Conservation (phyloP, 2,113 vertebrate species). For the Panurus biarmicus region DNA sequence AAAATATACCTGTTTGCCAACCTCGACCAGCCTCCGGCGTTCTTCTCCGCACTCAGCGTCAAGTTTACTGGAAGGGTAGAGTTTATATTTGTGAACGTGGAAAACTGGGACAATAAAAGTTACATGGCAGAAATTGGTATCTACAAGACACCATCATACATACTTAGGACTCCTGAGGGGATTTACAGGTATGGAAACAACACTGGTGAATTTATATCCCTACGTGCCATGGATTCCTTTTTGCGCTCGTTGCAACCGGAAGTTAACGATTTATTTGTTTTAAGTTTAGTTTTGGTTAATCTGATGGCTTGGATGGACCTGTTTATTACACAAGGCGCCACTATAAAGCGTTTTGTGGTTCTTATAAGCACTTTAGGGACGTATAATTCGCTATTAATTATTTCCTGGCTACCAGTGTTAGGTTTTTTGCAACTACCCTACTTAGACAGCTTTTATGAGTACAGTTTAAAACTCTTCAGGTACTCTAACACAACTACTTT, state of each 20-base stretch:
- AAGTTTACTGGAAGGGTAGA: conserved; percentile 97
- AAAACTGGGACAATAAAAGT: conserved; percentile 85
- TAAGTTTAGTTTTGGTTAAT: conserved; percentile 94
- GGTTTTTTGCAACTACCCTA: conserved; percentile 93
- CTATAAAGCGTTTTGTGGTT: conserved; percentile 95
- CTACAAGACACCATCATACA: conserved; percentile 83
- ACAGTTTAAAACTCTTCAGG: conserved; percentile 90
- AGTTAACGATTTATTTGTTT: conserved; percentile 94
- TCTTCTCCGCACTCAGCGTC: conserved; percentile 94
- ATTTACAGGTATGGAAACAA: conserved; percentile 93
- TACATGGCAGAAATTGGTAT: conserved; percentile 85
- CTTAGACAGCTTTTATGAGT: conserved; percentile 89
- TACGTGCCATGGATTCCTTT: conserved; percentile 93
- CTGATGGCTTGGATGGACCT: conserved; percentile 99
- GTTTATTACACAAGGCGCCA: conserved; percentile 96
- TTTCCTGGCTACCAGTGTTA: conserved; percentile 96
- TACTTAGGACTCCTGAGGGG: conserved; percentile 94
- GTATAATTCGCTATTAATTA: conserved; percentile 93
- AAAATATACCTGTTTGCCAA: conserved; percentile 94
- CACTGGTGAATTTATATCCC: conserved; percentile 89
- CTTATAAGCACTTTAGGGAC: conserved; percentile 97
- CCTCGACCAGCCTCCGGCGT: conserved; percentile 88
- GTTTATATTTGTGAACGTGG: conserved; percentile 94
- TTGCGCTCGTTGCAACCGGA: conserved; percentile 93
- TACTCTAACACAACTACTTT: conserved; percentile 92